Conservation (phyloP, 64 coral and sea anemone genomes). For the Stichodactyla helianthus region DNA sequence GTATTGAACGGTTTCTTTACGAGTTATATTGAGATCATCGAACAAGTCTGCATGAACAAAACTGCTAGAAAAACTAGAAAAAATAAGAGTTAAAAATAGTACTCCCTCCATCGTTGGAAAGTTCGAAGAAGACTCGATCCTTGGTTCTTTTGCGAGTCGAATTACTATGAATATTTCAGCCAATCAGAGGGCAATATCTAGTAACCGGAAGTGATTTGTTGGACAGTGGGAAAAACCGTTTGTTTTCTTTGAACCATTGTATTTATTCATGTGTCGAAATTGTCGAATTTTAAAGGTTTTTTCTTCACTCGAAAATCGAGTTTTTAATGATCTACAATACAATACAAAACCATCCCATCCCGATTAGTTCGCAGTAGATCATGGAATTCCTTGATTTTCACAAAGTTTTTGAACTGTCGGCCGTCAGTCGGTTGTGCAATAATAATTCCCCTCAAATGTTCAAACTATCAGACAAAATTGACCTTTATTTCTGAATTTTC, state of each 20-base stretch:
- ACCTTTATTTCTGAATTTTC: no score
- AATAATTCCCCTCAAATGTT: no score
- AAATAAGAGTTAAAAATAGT: conserved; percentile 3
- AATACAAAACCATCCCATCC: no score
- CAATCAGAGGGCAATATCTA: background rate
- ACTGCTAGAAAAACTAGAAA: background rate
- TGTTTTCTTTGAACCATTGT: background rate
- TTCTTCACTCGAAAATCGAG: no score
- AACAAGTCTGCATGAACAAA: conserved; percentile 33
- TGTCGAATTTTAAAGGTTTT: background rate
- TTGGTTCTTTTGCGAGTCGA: background rate
- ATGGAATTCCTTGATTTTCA: no score
- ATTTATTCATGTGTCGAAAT: background rate
- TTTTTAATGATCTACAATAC: no score
- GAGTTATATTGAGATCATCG: conserved; percentile 44
- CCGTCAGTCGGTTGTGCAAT: no score
- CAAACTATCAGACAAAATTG: no score
- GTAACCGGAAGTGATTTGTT: background rate
- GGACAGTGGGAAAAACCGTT: background rate
- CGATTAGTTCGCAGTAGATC: no score
- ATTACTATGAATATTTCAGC: background rate
- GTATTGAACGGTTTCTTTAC: conserved; percentile 46
- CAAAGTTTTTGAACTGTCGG: no score
- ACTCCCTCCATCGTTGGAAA: conserved; percentile 10
- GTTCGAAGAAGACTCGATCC: background rate